Evolutionary conservation across 1,140 invertebrate species (phyloP).

Genomic region (Heliconius hewitsoni): DNA sequence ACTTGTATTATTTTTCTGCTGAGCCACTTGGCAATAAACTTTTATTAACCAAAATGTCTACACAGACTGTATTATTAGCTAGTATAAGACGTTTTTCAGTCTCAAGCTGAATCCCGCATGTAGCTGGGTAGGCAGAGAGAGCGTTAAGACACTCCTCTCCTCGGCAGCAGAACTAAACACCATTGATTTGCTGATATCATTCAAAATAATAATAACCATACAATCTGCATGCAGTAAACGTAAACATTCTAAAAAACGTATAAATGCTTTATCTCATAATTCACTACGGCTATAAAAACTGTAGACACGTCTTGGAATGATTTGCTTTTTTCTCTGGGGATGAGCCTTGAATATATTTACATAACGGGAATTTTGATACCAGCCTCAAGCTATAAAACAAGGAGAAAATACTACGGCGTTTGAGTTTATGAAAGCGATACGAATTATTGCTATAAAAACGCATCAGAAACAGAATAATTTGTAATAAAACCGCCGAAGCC

Average conservation of each 20-base stretch:
- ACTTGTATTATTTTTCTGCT: too few relatives aligned
- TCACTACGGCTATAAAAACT: slow-evolving; percentile 67
- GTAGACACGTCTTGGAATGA: slow-evolving; percentile 55
- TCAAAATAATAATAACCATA: too few relatives aligned
- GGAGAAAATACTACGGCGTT: background rate
- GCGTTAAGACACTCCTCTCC: too few relatives aligned
- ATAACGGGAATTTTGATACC: slow-evolving; percentile 43
- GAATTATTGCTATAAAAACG: slow-evolving; percentile 25
- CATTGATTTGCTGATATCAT: too few relatives aligned
- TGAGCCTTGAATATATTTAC: slow-evolving; percentile 41
- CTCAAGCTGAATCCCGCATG: too few relatives aligned
- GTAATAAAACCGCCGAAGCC: background rate
- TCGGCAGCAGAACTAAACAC: too few relatives aligned
- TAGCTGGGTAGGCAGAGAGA: too few relatives aligned
- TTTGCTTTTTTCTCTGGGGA: slow-evolving; percentile 50
- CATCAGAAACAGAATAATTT: background rate
- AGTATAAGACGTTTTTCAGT: too few relatives aligned
- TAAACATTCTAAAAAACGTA: slow-evolving; percentile 62
- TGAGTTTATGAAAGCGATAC: slow-evolving; percentile 25
- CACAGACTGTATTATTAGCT: too few relatives aligned
- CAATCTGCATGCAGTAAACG: slow-evolving; percentile 20
- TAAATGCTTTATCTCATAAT: slow-evolving; percentile 76
- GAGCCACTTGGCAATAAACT: too few relatives aligned
- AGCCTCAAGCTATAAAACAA: slow-evolving; percentile 33
- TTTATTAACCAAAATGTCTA: too few relatives aligned